Evolutionary conservation across 2,113 vertebrate species (phyloP), one percentile per base, ranked within the genome.

Genomic region (Sprattus sprattus): DNA sequence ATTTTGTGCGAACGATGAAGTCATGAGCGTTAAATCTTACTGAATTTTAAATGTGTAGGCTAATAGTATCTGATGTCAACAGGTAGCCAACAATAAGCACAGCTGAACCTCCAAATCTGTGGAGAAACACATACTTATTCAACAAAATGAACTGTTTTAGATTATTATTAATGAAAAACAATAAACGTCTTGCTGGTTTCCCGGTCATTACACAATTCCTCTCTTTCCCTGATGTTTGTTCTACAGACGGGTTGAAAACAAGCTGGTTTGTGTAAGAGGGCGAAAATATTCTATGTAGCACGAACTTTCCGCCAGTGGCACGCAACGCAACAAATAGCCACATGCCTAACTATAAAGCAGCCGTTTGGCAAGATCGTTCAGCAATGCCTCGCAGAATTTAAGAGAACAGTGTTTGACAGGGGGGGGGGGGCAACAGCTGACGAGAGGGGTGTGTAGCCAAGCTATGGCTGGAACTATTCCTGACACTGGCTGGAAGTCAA

Each of bases 401-500:
- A 81, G 84, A 78, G 78, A 87, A 84, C 81, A 84, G 81, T 86
- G 87, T 87, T 75, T 81, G 87, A 87, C 81, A 39, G 28, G 57
- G 39, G 57, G 28, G 44, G 54, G 22, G 82, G 28, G 84, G 88
- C 82, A 88, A 86, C 91, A 90, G 89, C 86, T 89, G 90, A 80
- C 45, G 16, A n/a, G 82, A 64, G 71, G 82, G 13, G 83, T 80
- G 83, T 80, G 81, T 85, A 57, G 71, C 8, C 71, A 78, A 78
- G 71, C 71, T 16, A 47, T 83, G 83, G 82, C 84, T 25, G 32
- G 71, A 57, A 89, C 89, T 89, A 89, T 91, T 92, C 81, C 87
- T 67, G 88, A 90, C 88, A 87, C 82, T 90, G 89, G 89, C 91
- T 83, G 67, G 5, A 39, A 44, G 84, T 90, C 87, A 92, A 88